A percentile compares a stretch with the other conserved stretches of the same genome.
These are phyloP conservation scores for Glossophaga mutica DNA, from an alignment of 2,797 vertebrate species.

Conservation along the genomic window DNA sequence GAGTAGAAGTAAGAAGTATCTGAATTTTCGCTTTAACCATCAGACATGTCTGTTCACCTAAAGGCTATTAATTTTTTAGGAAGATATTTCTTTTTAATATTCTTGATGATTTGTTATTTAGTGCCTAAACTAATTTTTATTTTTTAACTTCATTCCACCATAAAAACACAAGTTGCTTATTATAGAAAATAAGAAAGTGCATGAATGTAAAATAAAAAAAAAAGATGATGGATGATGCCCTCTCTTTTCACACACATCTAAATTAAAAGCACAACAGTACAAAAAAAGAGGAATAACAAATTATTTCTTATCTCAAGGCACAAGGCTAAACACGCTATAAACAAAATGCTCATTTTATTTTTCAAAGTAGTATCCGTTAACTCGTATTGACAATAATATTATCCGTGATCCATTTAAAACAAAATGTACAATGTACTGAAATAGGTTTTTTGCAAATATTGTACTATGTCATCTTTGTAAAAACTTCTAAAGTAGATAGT, in stretches of 20 bases:
- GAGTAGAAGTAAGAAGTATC: background rate
- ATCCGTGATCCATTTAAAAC: background rate
- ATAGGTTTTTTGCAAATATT: background rate
- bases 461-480: background rate
- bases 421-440: background rate
- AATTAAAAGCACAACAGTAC: background rate
- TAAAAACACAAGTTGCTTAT: background rate
- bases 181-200: background rate
- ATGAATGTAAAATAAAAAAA: background rate
- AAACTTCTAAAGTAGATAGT: background rate
- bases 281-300: background rate
- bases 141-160: background rate
- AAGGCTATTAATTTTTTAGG: background rate
- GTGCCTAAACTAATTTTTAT: background rate
- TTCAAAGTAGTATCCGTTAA: background rate
- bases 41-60: background rate
- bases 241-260: background rate
- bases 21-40: background rate
- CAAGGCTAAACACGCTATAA: background rate
- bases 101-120: constrained; percentile 8
- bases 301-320: constrained; percentile 4
- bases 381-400: background rate
- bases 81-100: background rate
- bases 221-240: background rate
- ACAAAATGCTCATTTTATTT: constrained; percentile 1